Conservation (phyloP, 2,113 vertebrate species). For the Bambusicola thoracicus region DNA sequence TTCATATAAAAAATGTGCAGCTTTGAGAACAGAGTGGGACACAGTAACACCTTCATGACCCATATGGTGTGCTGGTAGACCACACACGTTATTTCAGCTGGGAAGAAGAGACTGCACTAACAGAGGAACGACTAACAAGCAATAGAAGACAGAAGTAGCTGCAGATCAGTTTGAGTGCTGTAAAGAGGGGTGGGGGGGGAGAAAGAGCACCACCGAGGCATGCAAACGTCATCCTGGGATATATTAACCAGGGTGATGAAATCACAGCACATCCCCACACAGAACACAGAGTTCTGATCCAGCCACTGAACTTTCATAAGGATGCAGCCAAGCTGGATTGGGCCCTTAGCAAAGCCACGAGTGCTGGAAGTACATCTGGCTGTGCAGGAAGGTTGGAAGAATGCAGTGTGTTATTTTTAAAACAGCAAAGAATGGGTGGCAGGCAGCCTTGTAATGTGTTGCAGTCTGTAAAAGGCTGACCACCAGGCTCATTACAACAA, state of each 20-base stretch:
- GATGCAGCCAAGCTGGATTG: constrained; percentile 23
- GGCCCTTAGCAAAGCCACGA: background rate
- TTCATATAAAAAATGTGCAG: background rate
- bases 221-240: background rate
- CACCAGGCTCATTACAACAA: background rate
- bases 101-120: background rate
- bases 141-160: background rate
- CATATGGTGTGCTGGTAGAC: background rate
- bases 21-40: background rate
- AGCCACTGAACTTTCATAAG: constrained; percentile 14
- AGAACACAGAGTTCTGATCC: constrained; percentile 15
- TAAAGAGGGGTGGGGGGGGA: background rate
- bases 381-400: background rate
- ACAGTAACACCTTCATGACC: background rate
- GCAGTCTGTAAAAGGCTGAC: background rate
- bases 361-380: background rate
- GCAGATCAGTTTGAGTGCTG: background rate
- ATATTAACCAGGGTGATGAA: constrained; percentile 54
- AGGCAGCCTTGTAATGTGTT: background rate
- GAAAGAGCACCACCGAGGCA: background rate
- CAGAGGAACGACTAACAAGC: background rate
- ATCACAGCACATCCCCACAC: background rate
- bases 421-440: background rate
- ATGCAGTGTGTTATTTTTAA: rapidly evolving
- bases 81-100: background rate